Evolutionary conservation across 2,888 invertebrate genomes (phyloP), one percentile per base, ranked within the genome.

Genomic region (Dicyrtoma fusca): DNA sequence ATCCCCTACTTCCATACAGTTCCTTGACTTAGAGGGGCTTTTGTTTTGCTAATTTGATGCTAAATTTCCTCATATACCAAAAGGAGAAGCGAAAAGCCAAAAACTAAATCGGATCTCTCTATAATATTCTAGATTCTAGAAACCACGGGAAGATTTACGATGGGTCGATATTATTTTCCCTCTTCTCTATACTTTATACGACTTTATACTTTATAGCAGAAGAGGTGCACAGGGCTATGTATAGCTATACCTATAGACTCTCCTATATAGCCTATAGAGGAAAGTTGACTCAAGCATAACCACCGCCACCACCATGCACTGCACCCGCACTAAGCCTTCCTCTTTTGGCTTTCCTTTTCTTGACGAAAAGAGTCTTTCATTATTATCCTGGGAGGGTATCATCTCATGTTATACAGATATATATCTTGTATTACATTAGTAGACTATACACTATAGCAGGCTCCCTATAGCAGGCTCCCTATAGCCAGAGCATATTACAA

Each of bases 21-120:
- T 63, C 51, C 71, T 63, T 62, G 63, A 71, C 63, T 62, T 63
- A 23, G 51, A 62, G 63, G 51, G 68, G 68, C 72, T 62, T 73
- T 73, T 73, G 73, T 69, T 73, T 73, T 69, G 69, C 72, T 73
- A 73, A 73, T 73, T 73, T 73, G 69, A 73, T 73, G 59, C 69
- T 73, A 69, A 69, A 69, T 65, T 73, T 44, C 55, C 25, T 65
- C 55, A 17, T 63, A 17, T 26, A n/a, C 53, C 51, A 49, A n/a
- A 34, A 34, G 61, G 34, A n/a, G 61, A 42, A 61, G 42, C 42
- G 68, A 68, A 68, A 42, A 68, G 57, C 68, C 57, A 68, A 68
- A 57, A 68, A 57, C 55, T 55, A 68, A 68, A 68, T 68, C 68
- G 68, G 68, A 68, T 68, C 66, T 66, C 53, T 51, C 53, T 51